Conservation (phyloP, 2,113 vertebrate genomes). For the Chaetorhynchus papuensis region DNA sequence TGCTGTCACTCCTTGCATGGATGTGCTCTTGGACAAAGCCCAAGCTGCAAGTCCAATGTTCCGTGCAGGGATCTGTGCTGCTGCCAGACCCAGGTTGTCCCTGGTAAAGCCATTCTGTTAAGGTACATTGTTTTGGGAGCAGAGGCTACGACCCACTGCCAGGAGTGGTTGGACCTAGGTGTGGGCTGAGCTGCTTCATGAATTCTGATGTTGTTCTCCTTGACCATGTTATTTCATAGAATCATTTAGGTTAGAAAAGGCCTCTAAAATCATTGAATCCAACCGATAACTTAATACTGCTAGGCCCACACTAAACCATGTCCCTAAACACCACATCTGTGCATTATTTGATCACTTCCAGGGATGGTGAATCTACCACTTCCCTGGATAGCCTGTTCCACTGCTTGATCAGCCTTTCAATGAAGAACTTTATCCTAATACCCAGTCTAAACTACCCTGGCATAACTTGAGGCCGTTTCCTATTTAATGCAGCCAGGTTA, state of each 20-base stretch:
- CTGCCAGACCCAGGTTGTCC: background rate
- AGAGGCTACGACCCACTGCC: fast-evolving
- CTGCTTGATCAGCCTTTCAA: background rate
- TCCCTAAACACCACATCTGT: background rate
- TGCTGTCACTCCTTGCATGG: background rate
- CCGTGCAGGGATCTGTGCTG: background rate
- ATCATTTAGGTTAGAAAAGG: background rate
- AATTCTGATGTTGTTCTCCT: background rate
- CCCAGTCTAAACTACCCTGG: background rate
- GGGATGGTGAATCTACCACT: background rate
- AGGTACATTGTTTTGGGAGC: fast-evolving
- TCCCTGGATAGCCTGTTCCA: background rate
- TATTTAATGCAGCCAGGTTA: background rate
- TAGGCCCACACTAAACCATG: background rate
- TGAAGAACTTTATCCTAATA: background rate
- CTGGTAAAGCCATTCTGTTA: background rate
- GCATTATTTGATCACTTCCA: background rate
- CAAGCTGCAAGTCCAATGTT: background rate
- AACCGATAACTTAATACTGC: background rate
- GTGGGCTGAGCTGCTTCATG: background rate
- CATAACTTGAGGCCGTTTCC: fast-evolving
- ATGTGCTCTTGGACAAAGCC: background rate
- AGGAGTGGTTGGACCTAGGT: background rate
- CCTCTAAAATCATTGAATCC: background rate
- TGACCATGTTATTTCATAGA: background rate